A percentile compares a stretch with the other conserved stretches of the same genome.
Conservation (phyloP, 1,140 invertebrate genomes). For the Drosophila nebulosa region DNA sequence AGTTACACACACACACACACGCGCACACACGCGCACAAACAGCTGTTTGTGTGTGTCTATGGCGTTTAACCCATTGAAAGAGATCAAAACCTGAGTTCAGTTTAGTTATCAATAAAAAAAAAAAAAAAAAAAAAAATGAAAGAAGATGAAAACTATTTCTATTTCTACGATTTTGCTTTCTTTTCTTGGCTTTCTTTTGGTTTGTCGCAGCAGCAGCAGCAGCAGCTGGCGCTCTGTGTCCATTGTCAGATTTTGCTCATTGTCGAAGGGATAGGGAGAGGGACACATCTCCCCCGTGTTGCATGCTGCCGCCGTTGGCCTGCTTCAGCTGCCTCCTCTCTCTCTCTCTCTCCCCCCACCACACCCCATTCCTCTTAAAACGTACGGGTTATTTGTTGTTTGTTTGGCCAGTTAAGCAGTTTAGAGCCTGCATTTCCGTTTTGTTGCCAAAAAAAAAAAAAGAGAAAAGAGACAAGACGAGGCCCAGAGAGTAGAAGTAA, state of each 20-base stretch:
- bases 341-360: too few relatives aligned
- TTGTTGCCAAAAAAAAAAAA: conserved; percentile 71
- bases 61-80: conserved; percentile 72
- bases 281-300: conserved; percentile 18
- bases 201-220: conserved; percentile 10
- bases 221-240: conserved; percentile 26
- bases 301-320: neutral
- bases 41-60: conserved; percentile 5
- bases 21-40: too few relatives aligned
- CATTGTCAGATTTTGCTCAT: conserved; percentile 27
- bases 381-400: conserved; percentile 76
- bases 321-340: neutral
- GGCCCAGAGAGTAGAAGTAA: neutral
- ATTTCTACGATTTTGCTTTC: conserved; percentile 29
- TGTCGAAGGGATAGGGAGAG: neutral
- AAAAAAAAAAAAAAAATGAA: neutral
- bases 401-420: conserved; percentile 47
- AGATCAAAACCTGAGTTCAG: conserved; percentile 37
- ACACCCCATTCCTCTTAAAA: neutral
- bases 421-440: conserved; percentile 70
- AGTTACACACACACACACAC: conserved; percentile 50
- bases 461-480: neutral
- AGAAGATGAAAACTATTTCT: conserved; percentile 33
- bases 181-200: conserved; percentile 48
- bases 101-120: conserved; percentile 67